Conservation (phyloP, 2,797 vertebrate genomes). For the Steatocranus sp. region DNA sequence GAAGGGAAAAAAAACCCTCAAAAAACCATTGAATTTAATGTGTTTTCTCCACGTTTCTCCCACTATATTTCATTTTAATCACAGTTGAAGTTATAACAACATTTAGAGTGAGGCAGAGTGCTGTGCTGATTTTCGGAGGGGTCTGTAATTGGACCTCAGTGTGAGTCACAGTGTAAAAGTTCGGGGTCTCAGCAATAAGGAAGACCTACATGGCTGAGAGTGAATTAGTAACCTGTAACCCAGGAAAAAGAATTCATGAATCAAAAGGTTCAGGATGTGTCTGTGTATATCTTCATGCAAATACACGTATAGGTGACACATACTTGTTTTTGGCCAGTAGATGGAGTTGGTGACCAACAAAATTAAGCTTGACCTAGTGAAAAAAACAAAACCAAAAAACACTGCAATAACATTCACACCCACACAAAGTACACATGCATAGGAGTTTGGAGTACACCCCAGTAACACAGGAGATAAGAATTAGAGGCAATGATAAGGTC, state of each 20-base stretch:
- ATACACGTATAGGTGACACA: not conserved
- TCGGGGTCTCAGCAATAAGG: slow-evolving; percentile 31
- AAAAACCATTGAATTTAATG: not conserved
- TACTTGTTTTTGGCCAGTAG: slow-evolving; percentile 50
- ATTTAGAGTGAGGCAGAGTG: not conserved
- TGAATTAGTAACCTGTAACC: not conserved
- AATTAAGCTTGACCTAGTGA: not conserved
- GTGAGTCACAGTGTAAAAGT: slow-evolving; percentile 52
- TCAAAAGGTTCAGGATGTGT: slow-evolving; percentile 5
- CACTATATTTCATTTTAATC: not conserved
- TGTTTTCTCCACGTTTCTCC: not conserved
- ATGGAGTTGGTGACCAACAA: slow-evolving; percentile 46
- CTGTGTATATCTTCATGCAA: not conserved
- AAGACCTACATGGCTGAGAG: slow-evolving; percentile 35
- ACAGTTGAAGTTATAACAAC: not conserved
- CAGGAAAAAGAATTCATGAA: slow-evolving; percentile 21
- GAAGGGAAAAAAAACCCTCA: not conserved
- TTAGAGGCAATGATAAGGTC: not conserved
- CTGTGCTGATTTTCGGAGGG: not conserved
- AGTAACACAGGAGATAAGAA: not conserved
- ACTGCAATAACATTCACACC: not conserved
- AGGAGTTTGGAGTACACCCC: not conserved
- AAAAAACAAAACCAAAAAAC: not conserved
- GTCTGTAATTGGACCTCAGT: slow-evolving; percentile 29
- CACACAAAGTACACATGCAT: not conserved